Conservation (phyloP, 2,888 invertebrate species). For the Mamestra brassicae region DNA sequence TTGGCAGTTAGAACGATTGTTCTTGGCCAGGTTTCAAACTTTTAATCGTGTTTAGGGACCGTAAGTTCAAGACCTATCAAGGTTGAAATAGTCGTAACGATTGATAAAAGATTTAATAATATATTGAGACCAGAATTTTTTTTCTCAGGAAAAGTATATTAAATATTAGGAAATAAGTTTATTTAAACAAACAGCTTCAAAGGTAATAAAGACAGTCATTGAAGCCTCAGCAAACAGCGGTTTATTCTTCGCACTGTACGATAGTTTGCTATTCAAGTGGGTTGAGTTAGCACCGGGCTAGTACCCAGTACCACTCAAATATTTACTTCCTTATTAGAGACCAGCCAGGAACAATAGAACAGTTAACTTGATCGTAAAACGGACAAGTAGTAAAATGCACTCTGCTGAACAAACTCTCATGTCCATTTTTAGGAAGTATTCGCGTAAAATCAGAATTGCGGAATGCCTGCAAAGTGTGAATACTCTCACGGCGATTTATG, state of each 20-base stretch:
- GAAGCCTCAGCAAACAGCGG: constrained; percentile 50
- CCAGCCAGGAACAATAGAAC: constrained; percentile 82
- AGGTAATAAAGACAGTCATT: constrained; percentile 41
- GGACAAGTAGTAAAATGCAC: constrained; percentile 76
- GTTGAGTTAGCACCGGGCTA: constrained; percentile 74
- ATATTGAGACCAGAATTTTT: background rate
- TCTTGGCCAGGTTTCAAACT: constrained; percentile 81
- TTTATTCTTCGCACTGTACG: constrained; percentile 62
- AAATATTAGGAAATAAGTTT: background rate
- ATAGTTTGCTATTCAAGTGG: constrained; percentile 72
- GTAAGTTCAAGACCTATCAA: constrained; percentile 65
- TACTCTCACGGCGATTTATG: constrained; percentile 28
- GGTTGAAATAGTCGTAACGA: constrained; percentile 42
- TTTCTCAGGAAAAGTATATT: background rate
- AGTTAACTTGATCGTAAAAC: constrained; percentile 80
- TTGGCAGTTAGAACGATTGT: constrained; percentile 76
- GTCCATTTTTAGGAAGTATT: constrained; percentile 37
- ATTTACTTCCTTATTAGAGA: constrained; percentile 89
- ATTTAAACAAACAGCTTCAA: constrained; percentile 7
- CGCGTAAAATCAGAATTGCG: constrained; percentile 21
- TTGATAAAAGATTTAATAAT: constrained; percentile 15
- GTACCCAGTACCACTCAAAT: constrained; percentile 82
- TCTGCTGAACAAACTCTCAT: constrained; percentile 46
- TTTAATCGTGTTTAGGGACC: constrained; percentile 68
- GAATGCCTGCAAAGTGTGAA: constrained; percentile 12